Percentiles rank a stretch among this genome's conserved stretches.
phyloP scores from a whole-genome alignment of 2,113 vertebrate genomes.

The Syngnathus floridae region DNA sequence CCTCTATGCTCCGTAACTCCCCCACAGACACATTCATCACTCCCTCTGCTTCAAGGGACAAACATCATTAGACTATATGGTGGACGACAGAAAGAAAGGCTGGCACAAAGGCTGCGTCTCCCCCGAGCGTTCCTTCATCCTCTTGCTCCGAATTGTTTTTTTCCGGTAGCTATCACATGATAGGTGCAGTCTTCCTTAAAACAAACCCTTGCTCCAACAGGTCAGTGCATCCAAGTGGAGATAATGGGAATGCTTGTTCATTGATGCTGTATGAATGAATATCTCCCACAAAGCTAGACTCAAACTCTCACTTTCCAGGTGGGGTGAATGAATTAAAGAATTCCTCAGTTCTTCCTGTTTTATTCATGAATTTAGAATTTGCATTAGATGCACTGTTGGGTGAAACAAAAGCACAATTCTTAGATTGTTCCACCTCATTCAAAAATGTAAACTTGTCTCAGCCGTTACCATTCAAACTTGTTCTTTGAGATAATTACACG shows the following conservation, averaged over 20 bases:
- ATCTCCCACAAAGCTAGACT: slow-evolving; percentile 30
- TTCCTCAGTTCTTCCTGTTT: not conserved
- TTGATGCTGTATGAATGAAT: slow-evolving; percentile 37
- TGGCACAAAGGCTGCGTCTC: slow-evolving; percentile 52
- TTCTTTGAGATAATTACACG: slow-evolving; percentile 13
- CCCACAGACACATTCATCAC: slow-evolving; percentile 66
- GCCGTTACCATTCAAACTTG: slow-evolving; percentile 24
- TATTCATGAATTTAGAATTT: not conserved
- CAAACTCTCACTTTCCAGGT: slow-evolving; percentile 47
- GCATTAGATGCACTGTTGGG: not conserved
- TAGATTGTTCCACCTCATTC: slow-evolving; percentile 11
- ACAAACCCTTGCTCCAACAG: slow-evolving; percentile 43
- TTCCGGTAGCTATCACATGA: slow-evolving; percentile 55
- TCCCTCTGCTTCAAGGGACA: slow-evolving; percentile 22
- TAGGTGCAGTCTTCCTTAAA: slow-evolving; percentile 40
- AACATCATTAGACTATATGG: slow-evolving; percentile 42
- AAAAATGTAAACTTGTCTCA: slow-evolving; percentile 31
- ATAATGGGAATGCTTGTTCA: slow-evolving; percentile 52
- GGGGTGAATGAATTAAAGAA: slow-evolving; percentile 13
- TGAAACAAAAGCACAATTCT: slow-evolving; percentile 15
- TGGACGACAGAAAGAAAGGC: slow-evolving; percentile 31
- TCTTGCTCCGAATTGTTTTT: slow-evolving; percentile 24
- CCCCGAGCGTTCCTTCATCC: slow-evolving; percentile 18
- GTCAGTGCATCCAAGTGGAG: slow-evolving; percentile 46
- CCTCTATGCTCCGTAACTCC: slow-evolving; percentile 40